These are phyloP conservation scores for Cryptosula pallasiana DNA, from an alignment of 2,888 invertebrate genomes.

Conservation along the genomic window DNA sequence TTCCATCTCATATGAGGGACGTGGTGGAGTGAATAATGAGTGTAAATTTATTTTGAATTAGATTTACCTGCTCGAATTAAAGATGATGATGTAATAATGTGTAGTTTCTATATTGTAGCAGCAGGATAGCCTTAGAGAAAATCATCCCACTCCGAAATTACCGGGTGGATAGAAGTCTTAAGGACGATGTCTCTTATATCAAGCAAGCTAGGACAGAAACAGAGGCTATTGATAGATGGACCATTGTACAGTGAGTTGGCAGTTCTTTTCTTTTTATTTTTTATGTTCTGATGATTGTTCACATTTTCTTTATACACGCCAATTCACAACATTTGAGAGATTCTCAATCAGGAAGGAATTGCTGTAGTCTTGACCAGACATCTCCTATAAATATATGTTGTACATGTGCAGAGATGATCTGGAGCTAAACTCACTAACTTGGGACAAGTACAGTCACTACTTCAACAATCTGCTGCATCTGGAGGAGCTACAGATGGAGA, in stretches of 20 bases:
- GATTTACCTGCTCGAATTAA: too few relatives aligned
- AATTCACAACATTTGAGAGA: too few relatives aligned
- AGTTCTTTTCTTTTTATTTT: too few relatives aligned
- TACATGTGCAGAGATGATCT: not conserved
- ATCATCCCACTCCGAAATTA: not conserved
- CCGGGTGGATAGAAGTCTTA: not conserved
- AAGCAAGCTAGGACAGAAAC: not conserved
- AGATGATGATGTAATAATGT: too few relatives aligned
- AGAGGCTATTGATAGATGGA: not conserved
- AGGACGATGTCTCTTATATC: not conserved
- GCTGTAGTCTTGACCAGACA: too few relatives aligned
- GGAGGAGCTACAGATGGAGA: slow-evolving; percentile 44
- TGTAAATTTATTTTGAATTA: too few relatives aligned
- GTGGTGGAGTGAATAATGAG: too few relatives aligned
- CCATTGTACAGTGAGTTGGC: not conserved
- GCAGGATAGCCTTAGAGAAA: not conserved
- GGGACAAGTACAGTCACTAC: slow-evolving; percentile 31
- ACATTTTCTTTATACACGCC: too few relatives aligned
- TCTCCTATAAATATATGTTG: not conserved
- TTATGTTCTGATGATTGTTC: too few relatives aligned
- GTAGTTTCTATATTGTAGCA: too few relatives aligned
- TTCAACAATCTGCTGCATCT: slow-evolving; percentile 36
- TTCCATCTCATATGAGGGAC: too few relatives aligned
- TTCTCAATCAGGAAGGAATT: too few relatives aligned
- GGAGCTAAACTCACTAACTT: slow-evolving; percentile 26